A percentile compares a stretch with the other conserved stretches of the same genome.
These are phyloP conservation scores for Lipophrys pholis DNA, from an alignment of 2,113 vertebrate genomes.

Conservation along the genomic window DNA sequence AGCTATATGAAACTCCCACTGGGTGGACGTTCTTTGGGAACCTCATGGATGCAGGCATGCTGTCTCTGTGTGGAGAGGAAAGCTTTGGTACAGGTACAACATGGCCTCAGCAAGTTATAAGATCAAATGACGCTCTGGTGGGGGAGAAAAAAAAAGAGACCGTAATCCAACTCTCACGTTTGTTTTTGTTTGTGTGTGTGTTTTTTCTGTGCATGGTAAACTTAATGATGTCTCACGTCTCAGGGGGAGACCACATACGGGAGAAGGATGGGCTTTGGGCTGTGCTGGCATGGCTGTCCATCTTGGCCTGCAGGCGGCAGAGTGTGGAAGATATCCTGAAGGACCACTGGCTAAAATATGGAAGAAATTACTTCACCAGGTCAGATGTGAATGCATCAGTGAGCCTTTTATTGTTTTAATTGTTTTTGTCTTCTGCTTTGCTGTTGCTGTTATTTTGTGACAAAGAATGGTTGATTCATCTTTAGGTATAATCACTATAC, in stretches of 20 bases:
- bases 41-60: slow-evolving; percentile 95
- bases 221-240: neutral
- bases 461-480: too few species aligned
- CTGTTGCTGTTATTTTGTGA: too few species aligned
- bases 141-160: neutral
- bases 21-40: slow-evolving; percentile 99
- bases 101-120: neutral
- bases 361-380: slow-evolving; percentile 97
- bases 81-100: slow-evolving; percentile 93
- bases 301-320: slow-evolving; percentile 90
- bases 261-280: slow-evolving; percentile 99
- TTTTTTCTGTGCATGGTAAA: neutral
- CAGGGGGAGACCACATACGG: slow-evolving; percentile 96
- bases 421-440: too few species aligned
- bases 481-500: too few species aligned
- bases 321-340: slow-evolving; percentile 94
- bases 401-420: too few species aligned
- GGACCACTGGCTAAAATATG: slow-evolving; percentile 95
- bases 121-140: neutral
- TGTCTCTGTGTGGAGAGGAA: slow-evolving; percentile 97
- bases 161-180: neutral
- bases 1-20: slow-evolving; percentile 95
- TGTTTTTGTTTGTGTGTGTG: neutral
- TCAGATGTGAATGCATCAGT: slow-evolving; percentile 56
- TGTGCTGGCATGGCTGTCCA: slow-evolving; percentile 96